These are phyloP conservation scores for Collichthys lucidus DNA, from an alignment of 2,113 vertebrate species.

Conservation along the genomic window DNA sequence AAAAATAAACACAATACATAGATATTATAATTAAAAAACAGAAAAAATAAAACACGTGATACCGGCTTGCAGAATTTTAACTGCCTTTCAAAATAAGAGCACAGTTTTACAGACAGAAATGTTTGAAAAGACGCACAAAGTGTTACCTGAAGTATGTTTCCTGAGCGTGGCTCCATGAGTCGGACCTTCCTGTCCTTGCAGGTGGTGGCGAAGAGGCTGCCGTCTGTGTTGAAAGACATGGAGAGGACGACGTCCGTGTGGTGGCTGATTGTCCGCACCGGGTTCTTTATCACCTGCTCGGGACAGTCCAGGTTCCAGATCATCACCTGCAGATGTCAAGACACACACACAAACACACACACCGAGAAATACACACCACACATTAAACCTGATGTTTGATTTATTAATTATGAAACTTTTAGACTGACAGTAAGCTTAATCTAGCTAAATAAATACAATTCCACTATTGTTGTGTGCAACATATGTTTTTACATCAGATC, in stretches of 20 bases:
- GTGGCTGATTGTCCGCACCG: conserved; percentile 85
- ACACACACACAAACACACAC: no score
- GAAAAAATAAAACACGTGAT: no score
- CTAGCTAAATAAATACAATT: no score
- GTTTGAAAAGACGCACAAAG: background rate
- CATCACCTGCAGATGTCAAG: conserved; percentile 86
- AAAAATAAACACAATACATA: no score
- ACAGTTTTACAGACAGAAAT: background rate
- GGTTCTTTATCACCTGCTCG: conserved; percentile 84
- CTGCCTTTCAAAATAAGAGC: background rate
- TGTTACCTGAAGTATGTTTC: conserved; percentile 85
- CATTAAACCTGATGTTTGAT: background rate
- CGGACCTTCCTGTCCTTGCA: conserved; percentile 92
- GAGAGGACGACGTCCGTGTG: conserved; percentile 92
- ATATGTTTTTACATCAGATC: background rate
- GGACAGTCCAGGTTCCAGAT: conserved; percentile 91
- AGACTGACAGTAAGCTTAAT: no score
- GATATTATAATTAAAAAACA: no score
- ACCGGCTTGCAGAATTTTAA: background rate
- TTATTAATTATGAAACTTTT: no score
- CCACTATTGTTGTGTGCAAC: background rate
- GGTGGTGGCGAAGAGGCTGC: conserved; percentile 91
- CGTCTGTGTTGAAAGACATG: conserved; percentile 93
- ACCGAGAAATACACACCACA: background rate
- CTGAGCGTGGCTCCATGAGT: conserved; percentile 87